Base-by-base conservation (phyloP, 2,797 vertebrate genomes). In the Poecilia picta region DNA sequence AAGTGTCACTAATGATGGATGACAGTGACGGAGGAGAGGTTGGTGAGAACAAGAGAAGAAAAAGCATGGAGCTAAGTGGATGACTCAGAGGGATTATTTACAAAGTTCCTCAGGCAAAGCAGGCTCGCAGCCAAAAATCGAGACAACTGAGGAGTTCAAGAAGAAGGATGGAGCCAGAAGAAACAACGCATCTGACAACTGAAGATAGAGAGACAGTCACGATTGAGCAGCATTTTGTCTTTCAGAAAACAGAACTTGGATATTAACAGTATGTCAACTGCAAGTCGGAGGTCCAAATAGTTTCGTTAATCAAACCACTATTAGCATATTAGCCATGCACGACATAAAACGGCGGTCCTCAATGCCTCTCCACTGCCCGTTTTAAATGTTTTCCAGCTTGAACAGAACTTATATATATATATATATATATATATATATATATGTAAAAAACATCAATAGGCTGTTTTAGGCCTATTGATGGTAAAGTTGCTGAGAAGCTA, bases 1-100 rank as follows among this genome's bases (percentile, higher is more conserved):
- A 57, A 64, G 75, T 79, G 81, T 72, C 74, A 1, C 78, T 73
- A 64, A 73, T 86, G 88, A 91, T 83, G 85, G 31, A 73, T 81
- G 83, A 88, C 74, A 25, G 59, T 73, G n/a, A 6, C 4, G 74
- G 76, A 62, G 28, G 23, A 80, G 73, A 73, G 47, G 33, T 39
- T 46, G 74, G 83, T 51, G 45, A 49, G 80, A 79, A 73, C 13
- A 31, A 51, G 0, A 43, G 49, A 49, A 31, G 49, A 57, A 45
- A 79, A 71, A 74, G 64, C 33, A 41, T 41, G 73, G 3, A 53
- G 70, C 3, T 31, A 62, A 80, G 72, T 6, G 36, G 55, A 64
- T 75, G 83, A 83, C 75, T 59, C 23, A 62, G 74, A 10, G 41
- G 47, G 68, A 43, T 71, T 0, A 85, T 73, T 82, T 81, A 79